Percentiles rank a stretch among this genome's conserved stretches.
These are phyloP conservation scores for Neosilurus hyrtlii DNA, from an alignment of 2,797 vertebrate species.

Conservation along the genomic window DNA sequence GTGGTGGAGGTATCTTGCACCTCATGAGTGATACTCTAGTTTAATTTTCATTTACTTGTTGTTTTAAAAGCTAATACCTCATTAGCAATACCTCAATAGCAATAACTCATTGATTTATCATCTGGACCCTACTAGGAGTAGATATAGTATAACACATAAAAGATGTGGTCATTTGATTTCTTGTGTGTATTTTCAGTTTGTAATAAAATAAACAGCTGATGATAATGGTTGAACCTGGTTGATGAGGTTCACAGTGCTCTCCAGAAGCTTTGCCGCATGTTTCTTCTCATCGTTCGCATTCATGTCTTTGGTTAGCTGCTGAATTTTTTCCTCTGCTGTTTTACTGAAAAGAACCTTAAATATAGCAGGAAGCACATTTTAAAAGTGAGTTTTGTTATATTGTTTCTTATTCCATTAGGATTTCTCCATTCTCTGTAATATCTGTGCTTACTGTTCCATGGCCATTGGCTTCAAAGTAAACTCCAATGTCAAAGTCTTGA, in stretches of 20 bases:
- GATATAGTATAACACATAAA: background rate
- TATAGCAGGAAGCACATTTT: slow-evolving; percentile 20
- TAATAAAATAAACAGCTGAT: background rate
- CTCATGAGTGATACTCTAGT: too few relatives aligned
- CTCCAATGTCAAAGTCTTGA: slow-evolving; percentile 87
- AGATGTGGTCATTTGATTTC: background rate
- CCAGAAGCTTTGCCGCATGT: slow-evolving; percentile 79
- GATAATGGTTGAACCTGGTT: slow-evolving; percentile 42
- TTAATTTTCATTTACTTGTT: too few relatives aligned
- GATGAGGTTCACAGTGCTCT: slow-evolving; percentile 80
- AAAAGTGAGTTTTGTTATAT: background rate
- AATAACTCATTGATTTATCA: too few relatives aligned
- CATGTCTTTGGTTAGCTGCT: slow-evolving; percentile 70
- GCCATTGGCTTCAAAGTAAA: slow-evolving; percentile 97
- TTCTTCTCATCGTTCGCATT: slow-evolving; percentile 71
- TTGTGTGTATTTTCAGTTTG: background rate
- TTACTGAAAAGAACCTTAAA: slow-evolving; percentile 88
- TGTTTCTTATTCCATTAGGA: background rate
- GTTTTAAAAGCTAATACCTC: too few relatives aligned
- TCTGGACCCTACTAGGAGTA: too few relatives aligned
- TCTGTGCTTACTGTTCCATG: slow-evolving; percentile 88
- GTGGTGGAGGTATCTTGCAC: too few relatives aligned
- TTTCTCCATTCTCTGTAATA: background rate
- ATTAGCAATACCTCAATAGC: too few relatives aligned
- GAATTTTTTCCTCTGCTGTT: slow-evolving; percentile 81